These are phyloP conservation scores for Alloscopus bannaensis DNA, from an alignment of 2,888 invertebrate species.

Conservation along the genomic window DNA sequence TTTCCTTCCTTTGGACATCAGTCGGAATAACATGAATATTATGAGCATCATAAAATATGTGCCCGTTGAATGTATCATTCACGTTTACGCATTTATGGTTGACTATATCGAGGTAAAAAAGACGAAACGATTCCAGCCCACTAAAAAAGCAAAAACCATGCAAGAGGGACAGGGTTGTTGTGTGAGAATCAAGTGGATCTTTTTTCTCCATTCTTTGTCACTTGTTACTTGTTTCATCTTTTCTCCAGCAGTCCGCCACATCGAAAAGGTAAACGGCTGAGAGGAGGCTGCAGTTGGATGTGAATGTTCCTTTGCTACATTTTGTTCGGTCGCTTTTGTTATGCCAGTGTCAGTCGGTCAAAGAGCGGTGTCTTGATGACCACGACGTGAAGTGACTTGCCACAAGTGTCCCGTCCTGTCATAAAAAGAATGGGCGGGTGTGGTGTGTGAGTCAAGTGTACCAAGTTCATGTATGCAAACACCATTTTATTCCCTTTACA, in stretches of 20 bases:
- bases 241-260: background rate
- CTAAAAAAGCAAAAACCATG: too few species aligned
- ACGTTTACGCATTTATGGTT: slow-evolving; percentile 48
- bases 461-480: too few species aligned
- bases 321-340: background rate
- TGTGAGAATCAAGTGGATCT: background rate
- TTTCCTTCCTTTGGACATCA: slow-evolving; percentile 12
- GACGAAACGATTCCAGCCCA: too few species aligned
- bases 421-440: too few species aligned
- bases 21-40: background rate
- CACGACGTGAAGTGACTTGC: background rate
- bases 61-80: slow-evolving; percentile 58
- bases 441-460: too few species aligned
- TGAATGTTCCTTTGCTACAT: too few species aligned
- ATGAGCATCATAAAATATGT: slow-evolving; percentile 15
- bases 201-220: slow-evolving; percentile 1
- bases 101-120: slow-evolving; percentile 19
- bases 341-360: slow-evolving; percentile 1
- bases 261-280: too few species aligned
- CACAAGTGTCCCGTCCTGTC: background rate
- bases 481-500: too few species aligned
- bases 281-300: too few species aligned
- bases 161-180: background rate
- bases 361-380: background rate
- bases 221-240: slow-evolving; percentile 10